Base-by-base conservation (phyloP, 2,113 vertebrate genomes). In the Sinosuthora webbiana region DNA sequence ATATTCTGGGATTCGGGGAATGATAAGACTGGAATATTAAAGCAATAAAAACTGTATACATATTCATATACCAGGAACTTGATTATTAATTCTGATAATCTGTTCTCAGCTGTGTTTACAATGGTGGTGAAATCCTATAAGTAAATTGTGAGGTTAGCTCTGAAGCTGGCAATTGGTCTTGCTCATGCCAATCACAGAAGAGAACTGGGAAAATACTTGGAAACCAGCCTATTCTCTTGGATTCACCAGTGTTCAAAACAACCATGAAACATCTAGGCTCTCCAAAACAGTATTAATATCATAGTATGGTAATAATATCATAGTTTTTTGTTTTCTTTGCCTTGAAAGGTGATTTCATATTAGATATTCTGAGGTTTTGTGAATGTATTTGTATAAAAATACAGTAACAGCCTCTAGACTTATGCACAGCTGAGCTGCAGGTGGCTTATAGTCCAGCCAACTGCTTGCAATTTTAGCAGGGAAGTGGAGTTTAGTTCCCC, bases 61-160 rank as follows among this genome's bases (percentile, higher is more conserved):
- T 96, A 97, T 96, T 92, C 90, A 94, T 94, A 75, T 39, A 91
- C n/a, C 71, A 86, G 88, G 93, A 95, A 78, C 92, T 78, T 92
- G 90, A 95, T 96, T 92, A 83, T 93, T 93, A 94, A 86, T 88
- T 86, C 75, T 70, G 92, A 96, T 95, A 96, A 90, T 91, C 67
- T 64, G 12, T 88, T 96, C 93, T 96, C 94, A 96, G 92, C 95
- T 96, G 94, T 95, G 93, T 96, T 96, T 95, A 95, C 27, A 83
- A 80, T 83, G 64, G 49, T 83, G 47, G 64, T 0, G 21, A 93
- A 92, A 93, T 68, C 73, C 78, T 81, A 50, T 63, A 77, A 71
- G 68, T 83, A 92, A 92, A 93, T 93, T 37, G 56, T 93, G 79
- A 88, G 79, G 92, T 94, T 94, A 77, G 64, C 86, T 93, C 83